Evolutionary conservation across 2,888 invertebrate species (phyloP).

Genomic region (Troides aeacus): DNA sequence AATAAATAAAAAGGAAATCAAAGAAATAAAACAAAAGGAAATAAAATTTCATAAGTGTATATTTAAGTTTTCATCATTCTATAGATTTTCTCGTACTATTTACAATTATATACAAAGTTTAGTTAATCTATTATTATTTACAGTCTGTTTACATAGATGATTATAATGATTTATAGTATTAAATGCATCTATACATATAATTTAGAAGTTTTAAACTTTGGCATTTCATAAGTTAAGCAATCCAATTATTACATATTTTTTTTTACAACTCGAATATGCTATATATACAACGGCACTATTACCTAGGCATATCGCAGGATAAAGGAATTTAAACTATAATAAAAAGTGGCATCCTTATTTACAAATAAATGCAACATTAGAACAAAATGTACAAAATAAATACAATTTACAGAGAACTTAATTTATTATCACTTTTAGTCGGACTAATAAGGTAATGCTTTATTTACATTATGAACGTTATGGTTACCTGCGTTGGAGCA

Average conservation of each 20-base stretch:
- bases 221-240: constrained; percentile 68
- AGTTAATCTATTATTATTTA: constrained; percentile 56
- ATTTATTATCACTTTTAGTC: constrained; percentile 74
- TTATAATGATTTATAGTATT: constrained; percentile 53
- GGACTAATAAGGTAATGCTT: constrained; percentile 79
- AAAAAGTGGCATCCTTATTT: constrained; percentile 54
- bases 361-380: constrained; percentile 63
- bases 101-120: constrained; percentile 69
- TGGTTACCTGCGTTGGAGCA: constrained; percentile 83
- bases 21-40: constrained; percentile 74
- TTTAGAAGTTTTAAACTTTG: constrained; percentile 71
- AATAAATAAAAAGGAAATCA: constrained; percentile 40
- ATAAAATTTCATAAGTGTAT: constrained; percentile 73
- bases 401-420: constrained; percentile 63
- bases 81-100: constrained; percentile 59
- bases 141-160: constrained; percentile 57
- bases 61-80: constrained; percentile 63
- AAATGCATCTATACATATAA: constrained; percentile 72
- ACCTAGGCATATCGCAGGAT: constrained; percentile 75
- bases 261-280: constrained; percentile 32
- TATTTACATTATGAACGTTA: constrained; percentile 67
- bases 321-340: constrained; percentile 67
- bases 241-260: constrained; percentile 39
- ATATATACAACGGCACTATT: constrained; percentile 57
- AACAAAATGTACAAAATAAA: constrained; percentile 60